These are phyloP conservation scores for Palaemon carinicauda DNA, from an alignment of 1,140 invertebrate species.

Conservation along the genomic window DNA sequence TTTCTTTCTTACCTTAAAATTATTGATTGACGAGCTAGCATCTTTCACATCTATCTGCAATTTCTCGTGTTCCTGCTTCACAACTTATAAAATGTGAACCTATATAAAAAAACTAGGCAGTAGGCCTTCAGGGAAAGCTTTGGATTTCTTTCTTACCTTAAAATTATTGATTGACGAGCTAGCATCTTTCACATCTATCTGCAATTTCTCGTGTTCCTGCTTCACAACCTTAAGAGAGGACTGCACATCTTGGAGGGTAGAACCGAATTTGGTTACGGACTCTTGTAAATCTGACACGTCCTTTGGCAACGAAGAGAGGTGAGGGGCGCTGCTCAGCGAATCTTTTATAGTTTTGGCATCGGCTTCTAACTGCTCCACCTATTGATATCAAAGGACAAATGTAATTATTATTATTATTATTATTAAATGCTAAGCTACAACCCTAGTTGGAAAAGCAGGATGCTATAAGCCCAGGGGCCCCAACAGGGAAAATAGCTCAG, in stretches of 20 bases:
- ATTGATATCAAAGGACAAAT: not conserved
- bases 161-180: constrained; percentile 6
- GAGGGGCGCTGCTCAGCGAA: constrained; percentile 43
- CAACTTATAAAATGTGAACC: not conserved
- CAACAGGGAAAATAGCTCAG: too few species aligned
- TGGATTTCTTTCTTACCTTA: not conserved
- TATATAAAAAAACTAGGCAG: too few species aligned
- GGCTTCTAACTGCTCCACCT: constrained; percentile 40
- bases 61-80: too few species aligned
- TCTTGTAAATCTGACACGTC: constrained; percentile 46
- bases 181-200: not conserved
- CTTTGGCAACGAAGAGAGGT: constrained; percentile 52
- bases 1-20: too few species aligned
- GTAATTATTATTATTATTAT: too few species aligned
- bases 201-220: constrained; percentile 18
- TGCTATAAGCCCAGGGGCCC: too few species aligned
- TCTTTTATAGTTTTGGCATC: constrained; percentile 38
- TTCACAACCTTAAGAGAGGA: constrained; percentile 40
- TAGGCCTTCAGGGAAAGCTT: too few species aligned
- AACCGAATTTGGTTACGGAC: constrained; percentile 52
- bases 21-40: too few species aligned
- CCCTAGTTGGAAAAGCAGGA: too few species aligned
- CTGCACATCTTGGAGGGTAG: constrained; percentile 52
- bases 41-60: too few species aligned
- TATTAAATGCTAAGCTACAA: too few species aligned